phyloP scores from a whole-genome alignment of 2,113 vertebrate genomes.

The Thamnophis sirtalis region DNA sequence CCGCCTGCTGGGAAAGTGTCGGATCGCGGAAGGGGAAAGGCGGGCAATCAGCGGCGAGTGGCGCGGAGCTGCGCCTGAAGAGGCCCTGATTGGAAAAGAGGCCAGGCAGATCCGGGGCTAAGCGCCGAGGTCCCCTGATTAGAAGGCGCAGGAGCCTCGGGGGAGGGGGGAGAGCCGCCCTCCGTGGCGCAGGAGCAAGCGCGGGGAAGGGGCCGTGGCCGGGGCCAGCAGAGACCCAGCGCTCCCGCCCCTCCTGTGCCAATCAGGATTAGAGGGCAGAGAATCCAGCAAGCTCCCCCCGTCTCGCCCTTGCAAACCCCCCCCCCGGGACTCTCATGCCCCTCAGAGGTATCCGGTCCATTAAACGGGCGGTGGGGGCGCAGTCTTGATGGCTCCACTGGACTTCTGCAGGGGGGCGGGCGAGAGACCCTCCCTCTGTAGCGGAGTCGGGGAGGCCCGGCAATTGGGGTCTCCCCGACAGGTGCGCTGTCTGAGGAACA shows the following conservation, averaged over 20 bases:
- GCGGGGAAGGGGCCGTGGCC: too few relatives aligned
- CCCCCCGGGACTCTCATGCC: background rate
- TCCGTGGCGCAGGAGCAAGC: background rate
- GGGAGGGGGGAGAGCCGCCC: background rate
- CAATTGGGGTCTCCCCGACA: background rate
- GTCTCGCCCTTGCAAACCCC: background rate
- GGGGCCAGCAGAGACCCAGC: background rate
- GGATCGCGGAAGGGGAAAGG: background rate
- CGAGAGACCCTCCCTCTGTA: background rate
- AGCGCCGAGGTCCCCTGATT: background rate
- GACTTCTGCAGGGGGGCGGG: background rate
- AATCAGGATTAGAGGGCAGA: background rate
- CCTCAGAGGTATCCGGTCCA: background rate
- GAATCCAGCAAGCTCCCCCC: background rate
- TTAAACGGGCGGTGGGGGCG: background rate
- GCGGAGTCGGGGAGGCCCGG: background rate
- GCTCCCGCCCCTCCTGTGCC: too few relatives aligned
- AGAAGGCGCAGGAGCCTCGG: background rate
- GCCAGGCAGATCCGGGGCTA: background rate
- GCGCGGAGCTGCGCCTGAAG: background rate
- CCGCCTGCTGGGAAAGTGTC: background rate
- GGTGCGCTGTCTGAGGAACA: background rate
- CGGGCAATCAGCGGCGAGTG: slow-evolving; percentile 8
- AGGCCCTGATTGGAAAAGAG: background rate
- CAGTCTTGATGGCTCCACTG: background rate